These are phyloP conservation scores for Baccha elongata DNA, from an alignment of 2,888 invertebrate genomes.

Conservation along the genomic window DNA sequence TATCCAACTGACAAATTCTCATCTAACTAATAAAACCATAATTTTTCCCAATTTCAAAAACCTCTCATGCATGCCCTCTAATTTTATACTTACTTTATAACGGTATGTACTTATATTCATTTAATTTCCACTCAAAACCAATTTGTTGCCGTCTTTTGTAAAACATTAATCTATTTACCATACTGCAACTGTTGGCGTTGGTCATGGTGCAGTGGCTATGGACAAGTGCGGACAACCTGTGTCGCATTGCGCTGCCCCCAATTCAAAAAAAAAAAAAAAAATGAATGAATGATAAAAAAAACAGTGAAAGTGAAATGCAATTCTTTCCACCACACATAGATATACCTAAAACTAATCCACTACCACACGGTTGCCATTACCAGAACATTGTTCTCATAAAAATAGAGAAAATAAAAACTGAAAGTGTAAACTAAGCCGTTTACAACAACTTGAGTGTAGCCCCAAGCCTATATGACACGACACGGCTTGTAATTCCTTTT, in stretches of 20 bases:
- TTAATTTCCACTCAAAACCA: conserved; percentile 61
- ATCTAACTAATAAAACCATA: no score
- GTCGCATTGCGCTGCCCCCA: conserved; percentile 58
- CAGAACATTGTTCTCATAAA: conserved; percentile 26
- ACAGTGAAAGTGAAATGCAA: conserved; percentile 64
- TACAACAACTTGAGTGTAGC: neutral
- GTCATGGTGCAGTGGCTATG: conserved; percentile 14
- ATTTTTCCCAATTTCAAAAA: no score
- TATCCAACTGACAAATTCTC: no score
- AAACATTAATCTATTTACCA: conserved; percentile 49
- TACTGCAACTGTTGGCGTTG: neutral
- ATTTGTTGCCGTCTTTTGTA: conserved; percentile 57
- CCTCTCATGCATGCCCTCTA: neutral
- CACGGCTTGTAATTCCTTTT: conserved; percentile 30
- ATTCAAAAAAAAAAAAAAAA: neutral
- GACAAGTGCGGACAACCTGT: conserved; percentile 17
- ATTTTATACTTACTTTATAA: conserved; percentile 19
- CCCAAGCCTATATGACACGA: neutral
- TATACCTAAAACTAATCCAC: neutral
- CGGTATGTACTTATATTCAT: conserved; percentile 19
- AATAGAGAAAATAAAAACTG: conserved; percentile 30
- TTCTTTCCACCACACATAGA: neutral
- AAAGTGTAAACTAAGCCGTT: conserved; percentile 61
- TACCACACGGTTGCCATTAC: neutral
- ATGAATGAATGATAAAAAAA: neutral